phyloP scores from a whole-genome alignment of 2,113 vertebrate species.

The Tringa solitaria region DNA sequence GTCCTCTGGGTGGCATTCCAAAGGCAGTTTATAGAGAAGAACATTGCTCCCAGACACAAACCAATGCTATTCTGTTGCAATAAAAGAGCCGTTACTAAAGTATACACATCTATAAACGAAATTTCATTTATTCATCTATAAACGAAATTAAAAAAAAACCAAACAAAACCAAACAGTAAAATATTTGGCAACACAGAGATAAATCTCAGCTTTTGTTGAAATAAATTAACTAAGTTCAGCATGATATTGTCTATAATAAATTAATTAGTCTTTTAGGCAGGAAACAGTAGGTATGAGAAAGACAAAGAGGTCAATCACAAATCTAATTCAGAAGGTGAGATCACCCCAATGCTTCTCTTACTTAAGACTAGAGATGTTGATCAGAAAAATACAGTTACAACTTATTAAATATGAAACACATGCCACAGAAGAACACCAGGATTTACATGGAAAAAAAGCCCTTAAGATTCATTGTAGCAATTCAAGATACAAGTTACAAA shows the following conservation, averaged over 20 bases:
- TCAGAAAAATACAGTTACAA: background rate
- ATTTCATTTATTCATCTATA: no score
- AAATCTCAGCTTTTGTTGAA: background rate
- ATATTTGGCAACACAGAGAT: background rate
- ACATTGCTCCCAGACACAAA: background rate
- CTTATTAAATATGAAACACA: background rate
- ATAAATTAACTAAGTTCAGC: background rate
- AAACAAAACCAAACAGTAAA: background rate
- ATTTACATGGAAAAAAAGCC: background rate
- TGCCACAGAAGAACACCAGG: background rate
- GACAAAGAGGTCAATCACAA: background rate
- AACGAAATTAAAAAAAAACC: background rate
- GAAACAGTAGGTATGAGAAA: background rate
- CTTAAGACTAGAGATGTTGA: background rate
- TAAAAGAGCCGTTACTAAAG: background rate
- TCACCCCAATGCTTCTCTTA: background rate
- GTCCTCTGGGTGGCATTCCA: background rate
- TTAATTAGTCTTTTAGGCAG: background rate
- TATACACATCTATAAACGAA: background rate
- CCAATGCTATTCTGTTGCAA: background rate
- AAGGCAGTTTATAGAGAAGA: background rate
- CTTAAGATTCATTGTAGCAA: background rate
- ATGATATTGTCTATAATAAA: background rate
- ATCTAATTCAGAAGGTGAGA: background rate
- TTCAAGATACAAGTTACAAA: background rate